Base-by-base conservation (phyloP, 2,888 invertebrate species). In the Diachrysia chrysitis region DNA sequence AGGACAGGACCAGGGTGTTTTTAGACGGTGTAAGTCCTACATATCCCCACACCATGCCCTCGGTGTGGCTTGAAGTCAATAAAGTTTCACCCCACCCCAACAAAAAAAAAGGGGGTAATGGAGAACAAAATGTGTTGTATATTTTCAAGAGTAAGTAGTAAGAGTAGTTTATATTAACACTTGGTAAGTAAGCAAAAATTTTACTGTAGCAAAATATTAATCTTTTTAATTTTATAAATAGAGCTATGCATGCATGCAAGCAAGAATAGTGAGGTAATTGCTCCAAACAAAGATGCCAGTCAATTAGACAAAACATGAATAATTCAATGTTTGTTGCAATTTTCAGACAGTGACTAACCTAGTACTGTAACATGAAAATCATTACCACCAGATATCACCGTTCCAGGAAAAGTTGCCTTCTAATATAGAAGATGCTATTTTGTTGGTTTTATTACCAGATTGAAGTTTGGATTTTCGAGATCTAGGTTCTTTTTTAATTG, bases 361-460 rank as follows among this genome's bases (percentile, higher is more conserved):
- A 62, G 66, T 54, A 63, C 37, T 59, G 3, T 35, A 57, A 67
- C 71, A 48, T 61, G 6, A 48, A 82, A 64, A 56, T 62, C 68
- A 72, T 76, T 93, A 95, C 95, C 94, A 92, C 95, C 94, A 95
- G 85, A 86, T 85, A 79, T 91, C 89, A 58, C 92, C 94, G 82
- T 81, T 90, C 94, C 94, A 95, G 46, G 82, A 63, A 83, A 91
- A 95, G 71, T 91, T 90, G 54, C 92, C 93, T 87, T 95, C 95
- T 79, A 94, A 82, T 78, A 95, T 84, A 70, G 94, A 93, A 60
- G 92, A 86, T 56, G 93, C 93, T 69, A 93, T 86, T 79, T 85
- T 91, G 74, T 87, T 90, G 23, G 88, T 89, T 71, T 81, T 84
- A 54, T 71, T 76, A 58, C 74, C 70, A 55, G 54, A 62, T 42